Conservation (phyloP, 2,888 invertebrate genomes). For the Synanthedon formicaeformis region DNA sequence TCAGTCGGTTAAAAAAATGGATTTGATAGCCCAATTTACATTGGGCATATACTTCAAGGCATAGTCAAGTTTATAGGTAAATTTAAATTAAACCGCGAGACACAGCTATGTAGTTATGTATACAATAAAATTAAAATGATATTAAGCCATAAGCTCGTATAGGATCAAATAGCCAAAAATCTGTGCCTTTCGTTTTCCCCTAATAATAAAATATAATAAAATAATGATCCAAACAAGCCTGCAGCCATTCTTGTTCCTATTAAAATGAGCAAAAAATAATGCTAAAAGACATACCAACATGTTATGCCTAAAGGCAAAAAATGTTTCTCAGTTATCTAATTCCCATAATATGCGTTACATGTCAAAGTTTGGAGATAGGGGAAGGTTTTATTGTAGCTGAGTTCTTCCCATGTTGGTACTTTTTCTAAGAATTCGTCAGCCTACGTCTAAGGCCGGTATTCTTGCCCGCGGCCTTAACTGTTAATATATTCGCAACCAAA, state of each 20-base stretch:
- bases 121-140: too few relatives aligned
- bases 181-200: too few relatives aligned
- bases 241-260: constrained; percentile 19
- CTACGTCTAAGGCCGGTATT: constrained; percentile 11
- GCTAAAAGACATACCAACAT: constrained; percentile 13
- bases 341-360: constrained; percentile 58
- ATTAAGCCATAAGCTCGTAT: too few relatives aligned
- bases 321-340: constrained; percentile 47
- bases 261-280: constrained; percentile 17
- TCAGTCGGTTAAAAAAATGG: too few relatives aligned
- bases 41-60: too few relatives aligned
- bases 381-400: constrained; percentile 27
- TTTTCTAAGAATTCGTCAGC: constrained; percentile 4
- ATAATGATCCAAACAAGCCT: constrained; percentile 18
- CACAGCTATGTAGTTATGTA: too few relatives aligned
- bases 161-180: too few relatives aligned
- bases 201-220: background rate
- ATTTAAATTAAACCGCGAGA: too few relatives aligned
- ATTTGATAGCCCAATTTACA: too few relatives aligned
- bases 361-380: constrained; percentile 58
- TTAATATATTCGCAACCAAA: background rate
- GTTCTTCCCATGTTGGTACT: constrained; percentile 25
- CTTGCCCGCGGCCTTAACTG: background rate
- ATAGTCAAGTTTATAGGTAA: too few relatives aligned
- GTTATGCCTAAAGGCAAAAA: constrained; percentile 14